phyloP scores from a whole-genome alignment of 2,888 invertebrate species.

The Ypsolopha sequella region DNA sequence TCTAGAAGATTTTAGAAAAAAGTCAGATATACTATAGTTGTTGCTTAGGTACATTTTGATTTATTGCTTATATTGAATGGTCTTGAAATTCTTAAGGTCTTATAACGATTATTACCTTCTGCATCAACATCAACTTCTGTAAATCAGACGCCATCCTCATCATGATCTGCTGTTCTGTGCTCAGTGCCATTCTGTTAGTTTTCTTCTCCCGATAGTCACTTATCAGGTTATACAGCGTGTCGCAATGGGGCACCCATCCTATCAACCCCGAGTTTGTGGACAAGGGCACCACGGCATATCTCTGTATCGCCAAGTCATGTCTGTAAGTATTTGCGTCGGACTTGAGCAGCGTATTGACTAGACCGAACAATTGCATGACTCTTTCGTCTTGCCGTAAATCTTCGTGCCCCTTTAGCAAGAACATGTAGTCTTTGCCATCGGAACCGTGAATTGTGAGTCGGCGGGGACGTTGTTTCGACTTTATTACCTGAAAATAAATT shows the following conservation, averaged over 20 bases:
- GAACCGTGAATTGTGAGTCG: conserved; percentile 94
- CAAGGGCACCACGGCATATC: conserved; percentile 98
- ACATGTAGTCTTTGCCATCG: conserved; percentile 98
- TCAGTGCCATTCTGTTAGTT: conserved; percentile 84
- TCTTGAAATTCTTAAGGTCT: neutral
- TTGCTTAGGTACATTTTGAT: neutral
- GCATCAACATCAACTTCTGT: conserved; percentile 96
- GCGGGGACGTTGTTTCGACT: conserved; percentile 97
- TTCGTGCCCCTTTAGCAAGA: conserved; percentile 98
- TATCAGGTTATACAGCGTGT: conserved; percentile 97
- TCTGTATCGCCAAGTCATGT: conserved; percentile 81
- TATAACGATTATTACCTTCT: conserved; percentile 78
- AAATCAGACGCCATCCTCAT: conserved; percentile 97
- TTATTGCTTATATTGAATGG: too few species aligned
- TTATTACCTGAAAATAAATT: conserved; percentile 82
- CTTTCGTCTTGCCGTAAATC: conserved; percentile 98
- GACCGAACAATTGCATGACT: conserved; percentile 97
- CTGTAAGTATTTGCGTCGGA: conserved; percentile 97
- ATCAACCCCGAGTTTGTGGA: conserved; percentile 98
- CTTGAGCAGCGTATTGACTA: conserved; percentile 95
- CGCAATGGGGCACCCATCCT: conserved; percentile 99
- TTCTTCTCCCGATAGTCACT: conserved; percentile 98
- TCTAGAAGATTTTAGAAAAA: too few species aligned
- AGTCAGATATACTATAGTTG: neutral
- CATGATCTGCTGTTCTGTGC: conserved; percentile 98